Evolutionary conservation across 2,888 invertebrate genomes (phyloP).

Genomic region (Punctoribates punctum): DNA sequence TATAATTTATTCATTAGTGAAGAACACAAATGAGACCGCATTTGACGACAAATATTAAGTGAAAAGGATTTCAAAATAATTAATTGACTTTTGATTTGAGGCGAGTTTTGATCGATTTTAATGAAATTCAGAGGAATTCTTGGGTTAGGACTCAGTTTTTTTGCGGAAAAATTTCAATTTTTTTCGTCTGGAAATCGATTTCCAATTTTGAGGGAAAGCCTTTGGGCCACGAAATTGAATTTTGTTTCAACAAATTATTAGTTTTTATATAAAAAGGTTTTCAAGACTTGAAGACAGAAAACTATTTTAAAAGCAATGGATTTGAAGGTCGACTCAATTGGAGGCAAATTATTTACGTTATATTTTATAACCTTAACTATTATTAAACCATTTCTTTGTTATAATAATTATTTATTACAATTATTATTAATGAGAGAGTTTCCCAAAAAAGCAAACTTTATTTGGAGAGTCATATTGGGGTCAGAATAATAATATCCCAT

Average conservation of each 20-base stretch:
- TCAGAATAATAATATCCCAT: too few relatives aligned
- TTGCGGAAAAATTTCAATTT: too few relatives aligned
- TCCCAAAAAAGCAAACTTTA: too few relatives aligned
- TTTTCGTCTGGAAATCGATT: too few relatives aligned
- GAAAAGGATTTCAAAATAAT: not conserved
- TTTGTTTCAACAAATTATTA: not conserved
- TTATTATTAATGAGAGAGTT: too few relatives aligned
- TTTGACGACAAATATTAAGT: not conserved
- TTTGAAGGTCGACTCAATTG: conserved; percentile 13
- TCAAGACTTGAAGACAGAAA: not conserved
- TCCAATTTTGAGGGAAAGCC: too few relatives aligned
- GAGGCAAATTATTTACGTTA: not conserved
- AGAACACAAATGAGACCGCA: not conserved
- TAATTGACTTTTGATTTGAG: not conserved
- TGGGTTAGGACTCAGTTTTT: too few relatives aligned
- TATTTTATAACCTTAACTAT: not conserved
- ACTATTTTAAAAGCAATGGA: conserved; percentile 14
- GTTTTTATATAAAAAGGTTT: not conserved
- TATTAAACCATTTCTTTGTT: too few relatives aligned
- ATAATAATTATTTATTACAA: too few relatives aligned
- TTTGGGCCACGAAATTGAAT: too few relatives aligned
- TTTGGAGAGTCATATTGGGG: too few relatives aligned
- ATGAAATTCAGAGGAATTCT: not conserved
- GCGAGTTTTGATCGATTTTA: not conserved
- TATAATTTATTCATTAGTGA: not conserved